Evolutionary conservation across 1,140 invertebrate species (phyloP), one percentile per base, ranked within the genome.

Genomic region (Neelides sp.): DNA sequence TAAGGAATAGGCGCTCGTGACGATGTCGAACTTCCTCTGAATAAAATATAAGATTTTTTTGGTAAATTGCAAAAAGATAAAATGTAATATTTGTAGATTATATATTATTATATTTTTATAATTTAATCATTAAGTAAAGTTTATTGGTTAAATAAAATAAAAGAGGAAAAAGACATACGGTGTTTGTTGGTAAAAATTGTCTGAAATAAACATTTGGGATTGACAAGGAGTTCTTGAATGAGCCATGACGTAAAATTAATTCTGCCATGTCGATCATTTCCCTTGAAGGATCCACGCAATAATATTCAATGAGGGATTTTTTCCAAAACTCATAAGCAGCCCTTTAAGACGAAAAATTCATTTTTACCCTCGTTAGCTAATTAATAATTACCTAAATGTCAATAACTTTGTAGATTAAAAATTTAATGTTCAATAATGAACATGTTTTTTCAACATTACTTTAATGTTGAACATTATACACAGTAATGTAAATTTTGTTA

Each of bases 221-320:
- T 36, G 69, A 62, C n/a, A 74, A 67, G 58, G 76, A 75, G 36
- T 76, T 74, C 36, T 71, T 71, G n/a, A 37, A 36, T 37, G 34
- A 34, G 0, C 78, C 80, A 40, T 74, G 70, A 61, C 76, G 73
- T 4, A 86, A 61, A 42, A 94, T 75, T 8, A 76, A 65, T 61
- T 80, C 73, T 2, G 85, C 76, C 1, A 92, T 61, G 58, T 88
- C 78, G 64, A 83, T 82, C 82, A 94, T 92, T 26, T 80, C 66
- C 13, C 64, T 51, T 0, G 85, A 89, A 26, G 74, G 66, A 64
- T 95, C 90, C 1, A 93, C 79, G 64, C 79, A 82, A 53, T 82
- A 81, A 64, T 83, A 83, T 71, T 94, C 87, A 60, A 75, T 76
- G 13, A 92, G 71, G 32, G 74, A 68, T 13, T 76, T 68, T 4